Conservation (phyloP, 2,797 vertebrate genomes). For the Melanotaenia nigrans region DNA sequence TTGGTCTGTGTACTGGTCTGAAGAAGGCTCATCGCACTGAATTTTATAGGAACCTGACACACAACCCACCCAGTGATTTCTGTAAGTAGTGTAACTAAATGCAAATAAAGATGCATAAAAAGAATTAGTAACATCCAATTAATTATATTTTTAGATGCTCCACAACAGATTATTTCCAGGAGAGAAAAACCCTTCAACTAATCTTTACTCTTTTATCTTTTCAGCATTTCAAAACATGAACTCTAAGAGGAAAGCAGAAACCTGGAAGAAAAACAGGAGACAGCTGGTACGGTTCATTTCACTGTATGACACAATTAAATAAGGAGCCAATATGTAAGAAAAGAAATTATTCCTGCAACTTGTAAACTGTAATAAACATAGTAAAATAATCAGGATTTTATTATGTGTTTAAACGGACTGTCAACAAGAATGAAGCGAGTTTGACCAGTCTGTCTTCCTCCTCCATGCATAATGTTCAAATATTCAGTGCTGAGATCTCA, state of each 20-base stretch:
- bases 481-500: not conserved
- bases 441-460: not conserved
- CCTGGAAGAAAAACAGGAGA: slow-evolving; percentile 98
- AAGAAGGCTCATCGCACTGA: slow-evolving; percentile 99
- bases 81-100: slow-evolving; percentile 79
- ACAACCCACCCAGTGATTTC: slow-evolving; percentile 98
- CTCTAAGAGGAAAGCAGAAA: slow-evolving; percentile 99
- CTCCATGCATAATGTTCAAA: not conserved
- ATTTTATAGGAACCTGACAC: slow-evolving; percentile 97
- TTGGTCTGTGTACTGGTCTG: slow-evolving; percentile 96
- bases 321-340: not conserved
- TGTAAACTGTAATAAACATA: not conserved
- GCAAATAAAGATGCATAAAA: not conserved
- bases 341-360: not conserved
- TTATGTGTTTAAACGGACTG: not conserved
- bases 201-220: not conserved
- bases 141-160: not conserved
- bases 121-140: not conserved
- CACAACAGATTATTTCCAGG: not conserved
- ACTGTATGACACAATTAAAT: not conserved
- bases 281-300: slow-evolving; percentile 87
- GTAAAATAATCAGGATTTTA: not conserved
- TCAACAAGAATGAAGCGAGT: not conserved
- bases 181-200: not conserved
- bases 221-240: slow-evolving; percentile 99